Conservation (phyloP, 1,140 invertebrate species). For the Drosophila nigrodunni region DNA sequence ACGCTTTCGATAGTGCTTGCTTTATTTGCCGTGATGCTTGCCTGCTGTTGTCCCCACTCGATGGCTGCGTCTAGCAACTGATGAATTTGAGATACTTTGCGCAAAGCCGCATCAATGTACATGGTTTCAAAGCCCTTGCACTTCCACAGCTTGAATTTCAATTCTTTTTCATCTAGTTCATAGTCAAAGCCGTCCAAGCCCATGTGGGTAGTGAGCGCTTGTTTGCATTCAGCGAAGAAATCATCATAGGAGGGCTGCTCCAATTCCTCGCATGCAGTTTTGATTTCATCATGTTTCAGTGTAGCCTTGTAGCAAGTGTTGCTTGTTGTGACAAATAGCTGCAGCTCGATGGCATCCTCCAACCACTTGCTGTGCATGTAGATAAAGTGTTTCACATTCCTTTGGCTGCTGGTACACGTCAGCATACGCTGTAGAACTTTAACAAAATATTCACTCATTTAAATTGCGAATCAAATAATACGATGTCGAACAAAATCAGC, state of each 20-base stretch:
- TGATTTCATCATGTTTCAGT: conserved; percentile 55
- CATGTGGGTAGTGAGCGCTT: conserved; percentile 58
- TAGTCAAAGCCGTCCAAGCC: conserved; percentile 61
- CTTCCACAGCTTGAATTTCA: conserved; percentile 58
- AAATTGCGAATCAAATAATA: conserved; percentile 4
- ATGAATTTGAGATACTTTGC: conserved; percentile 47
- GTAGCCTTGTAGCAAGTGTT: conserved; percentile 42
- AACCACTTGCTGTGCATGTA: conserved; percentile 57
- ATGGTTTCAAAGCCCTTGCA: conserved; percentile 64
- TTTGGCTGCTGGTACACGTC: conserved; percentile 49
- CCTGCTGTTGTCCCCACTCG: conserved; percentile 25
- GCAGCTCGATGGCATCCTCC: conserved; percentile 53
- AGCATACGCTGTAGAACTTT: conserved; percentile 61
- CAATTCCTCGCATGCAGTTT: conserved; percentile 47
- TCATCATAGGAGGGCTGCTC: conserved; percentile 38
- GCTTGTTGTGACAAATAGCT: conserved; percentile 45
- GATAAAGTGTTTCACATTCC: conserved; percentile 65
- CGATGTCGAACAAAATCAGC: conserved; percentile 2
- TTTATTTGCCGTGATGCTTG: not conserved
- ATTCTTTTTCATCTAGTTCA: conserved; percentile 38
- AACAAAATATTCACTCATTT: conserved; percentile 36
- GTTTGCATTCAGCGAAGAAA: conserved; percentile 58
- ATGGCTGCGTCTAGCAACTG: conserved; percentile 59
- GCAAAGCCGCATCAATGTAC: conserved; percentile 52
- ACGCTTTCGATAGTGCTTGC: not conserved